Evolutionary conservation across 2,888 invertebrate species (phyloP).

Genomic region (Trachelus tabidus): DNA sequence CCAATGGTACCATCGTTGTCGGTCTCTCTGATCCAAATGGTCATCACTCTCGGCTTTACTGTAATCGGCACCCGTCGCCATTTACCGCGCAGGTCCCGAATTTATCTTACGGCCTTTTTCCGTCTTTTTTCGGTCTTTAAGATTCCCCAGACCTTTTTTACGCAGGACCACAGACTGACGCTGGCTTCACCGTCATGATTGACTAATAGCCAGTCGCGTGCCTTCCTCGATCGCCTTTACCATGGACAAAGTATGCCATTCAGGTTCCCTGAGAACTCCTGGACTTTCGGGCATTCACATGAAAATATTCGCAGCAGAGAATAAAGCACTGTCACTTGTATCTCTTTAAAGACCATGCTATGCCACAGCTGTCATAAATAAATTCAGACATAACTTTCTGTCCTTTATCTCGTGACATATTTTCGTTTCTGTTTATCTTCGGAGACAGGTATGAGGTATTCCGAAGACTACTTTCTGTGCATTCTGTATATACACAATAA

Average conservation of each 20-base stretch:
- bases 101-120: not conserved
- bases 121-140: not conserved
- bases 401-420: not conserved
- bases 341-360: not conserved
- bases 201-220: not conserved
- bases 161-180: not conserved
- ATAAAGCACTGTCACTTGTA: not conserved
- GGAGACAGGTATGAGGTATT: no score
- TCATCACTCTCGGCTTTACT: not conserved
- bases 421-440: no score
- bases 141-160: not conserved
- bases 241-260: not conserved
- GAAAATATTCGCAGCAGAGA: not conserved
- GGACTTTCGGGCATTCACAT: not conserved
- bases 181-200: not conserved
- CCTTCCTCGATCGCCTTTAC: not conserved
- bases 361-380: not conserved
- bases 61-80: not conserved
- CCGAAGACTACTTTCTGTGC: not conserved
- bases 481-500: not conserved
- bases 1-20: not conserved
- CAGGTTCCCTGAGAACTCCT: not conserved
- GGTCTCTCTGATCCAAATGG: not conserved
- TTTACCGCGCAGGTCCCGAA: not conserved
- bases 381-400: not conserved